Evolutionary conservation across 2,888 invertebrate species (phyloP), one percentile per base, ranked within the genome.

Genomic region (Mimumesa dahlbomi): DNA sequence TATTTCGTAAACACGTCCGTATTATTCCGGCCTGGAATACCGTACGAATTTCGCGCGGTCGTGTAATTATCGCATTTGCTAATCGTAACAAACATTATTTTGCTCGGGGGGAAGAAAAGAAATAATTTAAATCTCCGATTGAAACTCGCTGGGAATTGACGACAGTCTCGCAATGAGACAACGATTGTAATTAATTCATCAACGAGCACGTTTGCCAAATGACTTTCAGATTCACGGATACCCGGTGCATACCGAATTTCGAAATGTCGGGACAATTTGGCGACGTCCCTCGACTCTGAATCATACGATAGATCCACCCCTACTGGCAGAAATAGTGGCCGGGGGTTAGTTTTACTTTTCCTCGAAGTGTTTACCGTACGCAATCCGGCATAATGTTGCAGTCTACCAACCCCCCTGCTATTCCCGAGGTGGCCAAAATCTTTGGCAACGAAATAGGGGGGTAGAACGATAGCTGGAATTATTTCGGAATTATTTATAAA

Each of bases 351-450:
- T 76, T 75, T 75, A 75, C 74, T 78, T 66, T 69, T 58, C 29
- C 59, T 34, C 50, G 70, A 52, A 56, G 57, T 74, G 77, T 80
- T 81, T 79, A 75, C 69, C 65, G 61, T 75, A 71, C 78, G 72
- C 71, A 66, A 56, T 56, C 65, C 73, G 65, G 65, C 71, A 68
- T 70, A 77, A 81, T 73, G 72, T 72, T 70, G 63, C 65, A 66
- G 58, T 45, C 49, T 48, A 21, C 42, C 68, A 42, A 14, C 50
- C 58, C 50, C 58, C 62, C 45, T 21, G n/a, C n/a, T 19, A 36
- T 21, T 36, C 38, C 40, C 42, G 40, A 56, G 45, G 63, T 58
- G 68, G 58, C 40, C 58, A 40, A 71, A 25, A 71, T 49, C 54
- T 68, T 64, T 56, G 69, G 50, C 70, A 61, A 50, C 56, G 57